Evolutionary conservation across 2,797 vertebrate genomes (phyloP), one percentile per base, ranked within the genome.

Genomic region (Poecilia wingei): DNA sequence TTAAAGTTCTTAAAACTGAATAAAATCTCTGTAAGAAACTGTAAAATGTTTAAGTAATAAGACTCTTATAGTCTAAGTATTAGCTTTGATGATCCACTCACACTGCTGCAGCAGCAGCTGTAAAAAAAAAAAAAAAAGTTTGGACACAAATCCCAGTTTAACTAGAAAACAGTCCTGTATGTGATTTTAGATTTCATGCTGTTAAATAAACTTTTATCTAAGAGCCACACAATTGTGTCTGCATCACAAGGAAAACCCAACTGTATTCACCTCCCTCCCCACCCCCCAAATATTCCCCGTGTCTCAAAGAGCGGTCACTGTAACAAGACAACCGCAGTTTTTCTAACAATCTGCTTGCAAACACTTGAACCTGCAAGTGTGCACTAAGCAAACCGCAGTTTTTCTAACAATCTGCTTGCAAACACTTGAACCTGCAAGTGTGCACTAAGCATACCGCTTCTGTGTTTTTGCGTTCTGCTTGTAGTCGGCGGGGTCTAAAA

Each of bases 301-400:
- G 12, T 74, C 49, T n/a, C n/a, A 82, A n/a, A 4, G 33, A 16
- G 69, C 53, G 25, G 66, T 71, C 49, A 16, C 3, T 20, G 49
- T 39, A 82, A 28, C 73, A 28, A 72, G 66, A 74, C 84, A 80
- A 79, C 51, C 2, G 33, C 55, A 72, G 75, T 61, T 64, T 75
- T 76, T 79, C 78, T 73, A 68, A 80, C 81, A 77, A 51, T 18
- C n/a, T 72, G 10, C 69, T 39, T 71, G 49, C 69, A 84, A 84
- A 88, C 93, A 94, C 93, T 93, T 93, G 92, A 93, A 89, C 92
- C 93, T 91, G 94, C 93, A 93, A 93, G 94, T 94, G 91, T 88
- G 80, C 87, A 84, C 49, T 25, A 82, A 87, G 84, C 82, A 83
- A 84, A 88, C 80, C 72, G 83, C 90, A n/a, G n/a, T n/a, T 64